Evolutionary conservation across 1,140 invertebrate species (phyloP), one percentile per base, ranked within the genome.

Genomic region (Aphidius gifuensis): DNA sequence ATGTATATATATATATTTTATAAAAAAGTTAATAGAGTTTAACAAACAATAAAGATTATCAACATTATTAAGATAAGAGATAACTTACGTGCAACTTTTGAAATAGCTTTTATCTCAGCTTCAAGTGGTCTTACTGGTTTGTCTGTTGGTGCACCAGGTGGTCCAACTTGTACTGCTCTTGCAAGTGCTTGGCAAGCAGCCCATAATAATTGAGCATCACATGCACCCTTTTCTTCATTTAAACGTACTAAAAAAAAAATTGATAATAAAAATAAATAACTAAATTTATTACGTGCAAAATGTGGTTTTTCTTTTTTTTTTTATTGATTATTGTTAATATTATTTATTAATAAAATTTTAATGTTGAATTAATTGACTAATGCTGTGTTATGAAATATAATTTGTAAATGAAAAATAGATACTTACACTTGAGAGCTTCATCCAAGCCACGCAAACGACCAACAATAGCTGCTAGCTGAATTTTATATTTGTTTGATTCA

Each of bases 121-220:
- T 87, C 85, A n/a, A 96, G 78, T 5, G 92, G 92, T 65, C 85
- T 87, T 59, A 92, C 75, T 43, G 85, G 68, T 61, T 82, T 70
- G 73, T 85, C 76, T 70, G 84, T 74, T 77, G 81, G 65, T 74
- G 76, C 59, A 54, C 82, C 84, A 8, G 82, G 81, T 60, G 83
- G 83, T 54, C 82, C 85, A 42, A 81, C 77, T 68, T 88, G 86
- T n/a, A 97, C 85, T 5, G 90, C 88, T 50, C 88, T 83, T 68
- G 90, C 85, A 42, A 98, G 80, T 16, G 92, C 87, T 72, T 96
- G 92, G 74, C 92, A 96, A 8, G 95, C 91, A 60, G 92, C 86
- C 96, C 96, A 98, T 65, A 97, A 83, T 43, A 92, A 85, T 75
- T 96, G 93, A 5, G 93, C 89, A 66, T 92, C 86, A 60, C 89